Evolutionary conservation across 2,888 invertebrate species (phyloP).

Genomic region (Plebejus anna): DNA sequence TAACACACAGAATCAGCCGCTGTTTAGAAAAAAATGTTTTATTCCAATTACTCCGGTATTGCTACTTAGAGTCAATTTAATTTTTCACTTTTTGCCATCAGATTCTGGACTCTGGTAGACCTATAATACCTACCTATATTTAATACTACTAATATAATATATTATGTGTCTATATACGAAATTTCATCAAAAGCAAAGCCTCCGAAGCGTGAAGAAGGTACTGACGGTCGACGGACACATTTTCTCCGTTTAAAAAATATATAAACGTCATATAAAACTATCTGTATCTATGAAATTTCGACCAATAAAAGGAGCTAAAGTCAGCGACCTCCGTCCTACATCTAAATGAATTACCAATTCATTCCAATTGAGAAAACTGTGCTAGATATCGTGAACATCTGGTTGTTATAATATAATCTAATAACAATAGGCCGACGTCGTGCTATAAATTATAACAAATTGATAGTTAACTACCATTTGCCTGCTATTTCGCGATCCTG

Average conservation of each 20-base stretch:
- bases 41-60: too few relatives aligned
- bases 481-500: background rate
- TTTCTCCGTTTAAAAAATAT: background rate
- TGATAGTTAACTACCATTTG: background rate
- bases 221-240: too few relatives aligned
- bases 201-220: too few relatives aligned
- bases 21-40: too few relatives aligned
- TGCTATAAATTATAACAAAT: conserved; percentile 2
- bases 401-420: conserved; percentile 11
- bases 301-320: background rate
- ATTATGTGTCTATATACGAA: too few relatives aligned
- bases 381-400: conserved; percentile 27
- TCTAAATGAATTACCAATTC: conserved; percentile 27
- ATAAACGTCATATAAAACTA: background rate
- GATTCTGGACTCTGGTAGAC: too few relatives aligned
- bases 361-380: conserved; percentile 27
- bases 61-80: too few relatives aligned
- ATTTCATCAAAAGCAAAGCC: too few relatives aligned
- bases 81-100: too few relatives aligned
- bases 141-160: too few relatives aligned
- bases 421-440: conserved; percentile 7
- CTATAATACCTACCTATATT: too few relatives aligned
- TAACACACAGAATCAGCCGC: too few relatives aligned
- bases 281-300: background rate
- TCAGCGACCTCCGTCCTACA: conserved; percentile 16